Base-by-base conservation (phyloP, 2,888 invertebrate species). In the Pseudococcus viburni region DNA sequence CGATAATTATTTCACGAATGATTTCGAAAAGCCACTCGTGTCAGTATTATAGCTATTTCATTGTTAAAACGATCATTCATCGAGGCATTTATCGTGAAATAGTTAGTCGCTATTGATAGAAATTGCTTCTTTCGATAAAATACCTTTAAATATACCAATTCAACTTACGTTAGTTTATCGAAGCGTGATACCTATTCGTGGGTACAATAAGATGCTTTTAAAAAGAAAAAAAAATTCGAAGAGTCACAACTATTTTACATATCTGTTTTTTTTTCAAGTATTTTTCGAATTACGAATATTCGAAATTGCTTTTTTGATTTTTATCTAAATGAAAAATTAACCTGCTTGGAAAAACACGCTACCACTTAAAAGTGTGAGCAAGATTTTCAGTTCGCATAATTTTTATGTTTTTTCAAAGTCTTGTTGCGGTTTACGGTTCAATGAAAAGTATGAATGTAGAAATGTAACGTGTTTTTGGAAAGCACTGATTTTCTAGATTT, bases 101-200 rank as follows among this genome's bases (percentile, higher is more conserved):
- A 33, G 73, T 73, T 73, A 3, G 6, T 73, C 68, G 68, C 5
- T 33, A 73, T n/a, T 15, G 12, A 33, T 33, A 73, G 73, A 73
- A n/a, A 73, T 1, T 33, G 73, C 73, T 73, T 33, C 33, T 73
- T 33, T 33, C 26, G 6, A 33, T 17, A 33, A 73, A 73, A n/a
- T 19, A 39, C 73, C 73, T 64, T 64, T 64, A 59, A 59, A 59
- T 59, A 59, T 59, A 68, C 15, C 68, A 68, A 68, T 68, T 68
- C 68, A 68, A 11, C 68, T 68, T 11, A 68, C 9, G n/a, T 26
- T 68, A 73, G 73, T 73, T 73, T 33, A 73, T 73, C 12, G 73
- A 39, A 73, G 73, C 73, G 73, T 73, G 33, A 73, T 73, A 73
- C 73, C 73, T n/a, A 73, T 17, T 73, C 33, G 33, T 64, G 5